These are phyloP conservation scores for Nibea albiflora DNA, from an alignment of 2,113 vertebrate species.

Conservation along the genomic window DNA sequence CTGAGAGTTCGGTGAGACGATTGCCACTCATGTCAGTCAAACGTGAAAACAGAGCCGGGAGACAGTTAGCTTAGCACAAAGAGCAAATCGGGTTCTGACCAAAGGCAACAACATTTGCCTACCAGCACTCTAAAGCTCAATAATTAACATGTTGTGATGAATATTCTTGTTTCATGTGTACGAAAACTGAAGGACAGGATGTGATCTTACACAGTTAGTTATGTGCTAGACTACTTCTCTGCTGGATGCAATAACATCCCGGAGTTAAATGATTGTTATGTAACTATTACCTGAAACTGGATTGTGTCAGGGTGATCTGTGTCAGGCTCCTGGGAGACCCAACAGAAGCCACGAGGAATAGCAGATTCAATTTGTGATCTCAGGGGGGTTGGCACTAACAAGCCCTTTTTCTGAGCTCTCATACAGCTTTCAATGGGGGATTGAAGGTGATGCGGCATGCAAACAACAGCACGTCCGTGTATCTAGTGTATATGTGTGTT, in stretches of 20 bases:
- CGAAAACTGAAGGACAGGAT: too few relatives aligned
- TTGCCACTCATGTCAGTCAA: neutral
- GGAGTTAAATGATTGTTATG: slow-evolving; percentile 35
- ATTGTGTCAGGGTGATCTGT: slow-evolving; percentile 34
- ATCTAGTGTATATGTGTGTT: neutral
- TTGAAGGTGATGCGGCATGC: slow-evolving; percentile 31
- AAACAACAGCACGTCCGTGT: slow-evolving; percentile 1
- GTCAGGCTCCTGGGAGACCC: slow-evolving; percentile 9
- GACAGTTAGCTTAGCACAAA: neutral
- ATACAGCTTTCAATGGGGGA: slow-evolving; percentile 31
- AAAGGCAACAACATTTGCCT: neutral
- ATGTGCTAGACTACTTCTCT: neutral
- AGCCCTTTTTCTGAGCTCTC: slow-evolving; percentile 29
- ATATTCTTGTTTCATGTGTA: too few relatives aligned
- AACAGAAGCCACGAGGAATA: slow-evolving; percentile 30
- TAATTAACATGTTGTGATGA: neutral
- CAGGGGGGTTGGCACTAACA: slow-evolving; percentile 40
- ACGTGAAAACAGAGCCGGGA: neutral
- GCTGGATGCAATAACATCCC: neutral
- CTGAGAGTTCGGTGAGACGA: neutral
- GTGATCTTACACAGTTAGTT: too few relatives aligned
- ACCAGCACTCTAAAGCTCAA: neutral
- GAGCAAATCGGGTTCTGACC: neutral
- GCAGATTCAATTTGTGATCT: slow-evolving; percentile 17
- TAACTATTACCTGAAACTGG: neutral